These are phyloP conservation scores for Heliconius himera DNA, from an alignment of 1,140 invertebrate species.

Conservation along the genomic window DNA sequence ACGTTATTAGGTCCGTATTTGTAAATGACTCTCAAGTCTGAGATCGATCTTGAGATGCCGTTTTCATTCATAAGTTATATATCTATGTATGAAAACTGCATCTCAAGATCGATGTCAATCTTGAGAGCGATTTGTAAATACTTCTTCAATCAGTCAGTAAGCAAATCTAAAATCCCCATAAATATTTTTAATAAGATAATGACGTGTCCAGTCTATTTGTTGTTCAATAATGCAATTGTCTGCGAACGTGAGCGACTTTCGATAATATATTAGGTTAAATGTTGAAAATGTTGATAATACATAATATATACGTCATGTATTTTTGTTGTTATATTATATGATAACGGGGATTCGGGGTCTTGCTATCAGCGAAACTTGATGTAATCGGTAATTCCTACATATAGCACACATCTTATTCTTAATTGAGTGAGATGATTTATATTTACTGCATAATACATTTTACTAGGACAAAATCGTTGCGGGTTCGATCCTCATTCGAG, in stretches of 20 bases:
- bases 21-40: too few relatives aligned
- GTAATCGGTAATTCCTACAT: constrained; percentile 1
- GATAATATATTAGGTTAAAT: constrained; percentile 16
- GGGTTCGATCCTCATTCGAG: background rate
- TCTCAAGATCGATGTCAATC: too few relatives aligned
- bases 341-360: constrained; percentile 13
- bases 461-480: too few relatives aligned
- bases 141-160: background rate
- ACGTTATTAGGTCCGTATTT: background rate
- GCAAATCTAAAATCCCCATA: background rate
- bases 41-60: too few relatives aligned
- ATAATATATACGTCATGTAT: background rate
- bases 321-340: background rate
- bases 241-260: background rate
- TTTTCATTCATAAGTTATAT: too few relatives aligned
- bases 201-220: background rate
- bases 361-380: background rate
- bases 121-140: too few relatives aligned
- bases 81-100: too few relatives aligned
- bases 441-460: too few relatives aligned
- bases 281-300: background rate
- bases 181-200: background rate
- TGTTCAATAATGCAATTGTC: constrained; percentile 8
- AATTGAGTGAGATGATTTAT: background rate
- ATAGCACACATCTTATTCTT: background rate